These are phyloP conservation scores for Heliconius ismenius DNA, from an alignment of 2,888 invertebrate genomes.

Conservation along the genomic window DNA sequence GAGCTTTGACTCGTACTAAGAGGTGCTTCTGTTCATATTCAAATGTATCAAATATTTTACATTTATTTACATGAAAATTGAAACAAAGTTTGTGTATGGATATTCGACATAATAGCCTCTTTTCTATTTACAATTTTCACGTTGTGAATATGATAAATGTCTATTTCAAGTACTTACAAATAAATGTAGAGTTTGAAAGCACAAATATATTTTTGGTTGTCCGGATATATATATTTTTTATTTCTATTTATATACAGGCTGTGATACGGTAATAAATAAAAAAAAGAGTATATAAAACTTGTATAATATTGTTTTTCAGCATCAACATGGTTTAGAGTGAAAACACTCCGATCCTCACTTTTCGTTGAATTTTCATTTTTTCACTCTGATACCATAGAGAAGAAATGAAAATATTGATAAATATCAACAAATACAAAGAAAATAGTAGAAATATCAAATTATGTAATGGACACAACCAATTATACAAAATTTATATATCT, in stretches of 20 bases:
- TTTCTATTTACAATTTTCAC: background rate
- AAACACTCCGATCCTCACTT: no score
- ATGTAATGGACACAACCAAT: no score
- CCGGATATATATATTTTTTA: background rate
- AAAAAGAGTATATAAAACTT: no score
- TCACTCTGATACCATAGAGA: no score
- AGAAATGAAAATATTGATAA: no score
- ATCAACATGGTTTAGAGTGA: no score
- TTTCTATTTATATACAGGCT: background rate
- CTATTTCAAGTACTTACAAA: background rate
- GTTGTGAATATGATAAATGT: background rate
- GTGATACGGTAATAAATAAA: no score
- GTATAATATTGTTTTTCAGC: no score
- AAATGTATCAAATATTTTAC: conserved; percentile 22
- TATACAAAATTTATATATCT: no score
- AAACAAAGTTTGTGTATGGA: background rate
- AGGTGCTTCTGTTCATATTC: conserved; percentile 26
- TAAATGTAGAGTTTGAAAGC: background rate
- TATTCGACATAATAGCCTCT: background rate
- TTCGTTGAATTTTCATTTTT: no score
- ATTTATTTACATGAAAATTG: conserved; percentile 9
- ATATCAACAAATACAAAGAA: no score
- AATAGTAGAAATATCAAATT: no score
- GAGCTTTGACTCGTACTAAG: conserved; percentile 32
- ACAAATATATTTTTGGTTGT: background rate